Percentiles rank a stretch among this genome's conserved stretches.
Conservation (phyloP, 2,888 invertebrate genomes). For the Cordilura impudica region DNA sequence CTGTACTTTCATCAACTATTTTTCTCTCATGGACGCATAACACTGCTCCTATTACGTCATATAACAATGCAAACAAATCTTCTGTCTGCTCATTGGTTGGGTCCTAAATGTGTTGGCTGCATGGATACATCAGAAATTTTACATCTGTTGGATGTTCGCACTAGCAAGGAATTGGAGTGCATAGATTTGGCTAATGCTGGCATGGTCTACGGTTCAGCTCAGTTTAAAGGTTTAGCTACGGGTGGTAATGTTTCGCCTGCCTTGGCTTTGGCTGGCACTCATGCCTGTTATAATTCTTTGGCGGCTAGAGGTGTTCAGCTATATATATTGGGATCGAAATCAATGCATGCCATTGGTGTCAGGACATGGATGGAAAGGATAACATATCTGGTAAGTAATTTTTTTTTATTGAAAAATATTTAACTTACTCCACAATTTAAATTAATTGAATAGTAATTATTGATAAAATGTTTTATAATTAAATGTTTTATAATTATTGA, state of each 20-base stretch:
- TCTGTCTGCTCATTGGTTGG: conserved; percentile 89
- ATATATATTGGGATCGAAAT: conserved; percentile 84
- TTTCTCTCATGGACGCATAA: conserved; percentile 79
- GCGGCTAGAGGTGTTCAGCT: conserved; percentile 83
- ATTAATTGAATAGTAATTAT: too few species aligned
- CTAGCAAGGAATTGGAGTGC: conserved; percentile 90
- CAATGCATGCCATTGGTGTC: conserved; percentile 81
- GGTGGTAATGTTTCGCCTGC: conserved; percentile 92
- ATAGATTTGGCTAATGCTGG: conserved; percentile 89
- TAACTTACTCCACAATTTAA: too few species aligned
- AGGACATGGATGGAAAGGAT: conserved; percentile 84
- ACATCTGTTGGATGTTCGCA: conserved; percentile 92
- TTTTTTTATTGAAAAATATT: too few species aligned
- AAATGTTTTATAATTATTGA: not conserved
- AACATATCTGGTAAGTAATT: conserved; percentile 80
- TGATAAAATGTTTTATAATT: too few species aligned
- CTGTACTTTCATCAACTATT: conserved; percentile 89
- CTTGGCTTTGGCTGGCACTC: conserved; percentile 80
- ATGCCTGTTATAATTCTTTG: conserved; percentile 86
- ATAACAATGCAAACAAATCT: conserved; percentile 85
- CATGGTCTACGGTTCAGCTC: conserved; percentile 91
- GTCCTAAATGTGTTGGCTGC: conserved; percentile 88
- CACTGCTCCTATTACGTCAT: conserved; percentile 84
- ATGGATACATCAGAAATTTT: conserved; percentile 91
- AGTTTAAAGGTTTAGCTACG: conserved; percentile 92